phyloP scores from a whole-genome alignment of 2,113 vertebrate genomes.

The Phalacrocorax pelagicus region DNA sequence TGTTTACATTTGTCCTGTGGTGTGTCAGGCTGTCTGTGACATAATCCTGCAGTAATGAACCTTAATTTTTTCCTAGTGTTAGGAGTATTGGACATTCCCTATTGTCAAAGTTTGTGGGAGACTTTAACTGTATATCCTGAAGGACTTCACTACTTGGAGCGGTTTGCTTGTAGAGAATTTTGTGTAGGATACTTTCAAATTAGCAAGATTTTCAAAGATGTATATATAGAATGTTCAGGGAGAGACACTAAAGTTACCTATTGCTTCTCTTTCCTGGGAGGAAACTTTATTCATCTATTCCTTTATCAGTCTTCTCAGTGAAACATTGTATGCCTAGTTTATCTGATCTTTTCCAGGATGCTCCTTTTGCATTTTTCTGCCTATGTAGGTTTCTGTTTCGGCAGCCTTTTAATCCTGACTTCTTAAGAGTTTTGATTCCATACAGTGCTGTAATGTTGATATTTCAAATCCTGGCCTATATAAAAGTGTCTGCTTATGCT shows the following conservation, averaged over 20 bases:
- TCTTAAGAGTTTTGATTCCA: slow-evolving; percentile 26
- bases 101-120: slow-evolving; percentile 36
- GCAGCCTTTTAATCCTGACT: slow-evolving; percentile 52
- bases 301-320: slow-evolving; percentile 47
- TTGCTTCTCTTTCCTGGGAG: slow-evolving; percentile 37
- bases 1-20: slow-evolving; percentile 37
- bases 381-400: slow-evolving; percentile 41
- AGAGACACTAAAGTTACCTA: slow-evolving; percentile 14
- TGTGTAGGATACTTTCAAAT: slow-evolving; percentile 8
- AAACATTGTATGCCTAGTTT: neutral
- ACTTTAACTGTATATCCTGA: slow-evolving; percentile 41
- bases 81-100: slow-evolving; percentile 9
- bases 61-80: slow-evolving; percentile 11
- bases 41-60: slow-evolving; percentile 50
- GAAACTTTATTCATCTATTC: slow-evolving; percentile 1
- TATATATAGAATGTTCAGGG: neutral
- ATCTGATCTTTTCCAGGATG: slow-evolving; percentile 29
- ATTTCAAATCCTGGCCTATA: slow-evolving; percentile 23
- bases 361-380: neutral
- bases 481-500: slow-evolving; percentile 20
- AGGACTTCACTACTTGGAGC: slow-evolving; percentile 26
- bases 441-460: slow-evolving; percentile 21
- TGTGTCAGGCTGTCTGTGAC: slow-evolving; percentile 60
- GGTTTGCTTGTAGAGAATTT: neutral
- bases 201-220: slow-evolving; percentile 32